These are phyloP conservation scores for Morus bassanus DNA, from an alignment of 2,797 vertebrate genomes.

Conservation along the genomic window DNA sequence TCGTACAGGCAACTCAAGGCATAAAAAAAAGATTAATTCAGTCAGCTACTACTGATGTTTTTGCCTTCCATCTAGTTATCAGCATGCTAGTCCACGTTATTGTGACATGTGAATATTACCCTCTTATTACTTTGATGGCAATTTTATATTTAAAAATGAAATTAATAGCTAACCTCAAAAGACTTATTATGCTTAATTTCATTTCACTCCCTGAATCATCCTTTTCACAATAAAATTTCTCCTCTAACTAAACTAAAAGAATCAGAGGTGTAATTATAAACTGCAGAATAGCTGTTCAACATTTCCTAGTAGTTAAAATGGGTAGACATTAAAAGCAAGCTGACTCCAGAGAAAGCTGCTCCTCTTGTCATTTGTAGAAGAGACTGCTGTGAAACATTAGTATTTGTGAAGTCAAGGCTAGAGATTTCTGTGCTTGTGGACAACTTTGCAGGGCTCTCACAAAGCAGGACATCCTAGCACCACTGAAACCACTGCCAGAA, in stretches of 20 bases:
- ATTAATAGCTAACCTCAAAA: conserved; percentile 71
- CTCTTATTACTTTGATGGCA: conserved; percentile 54
- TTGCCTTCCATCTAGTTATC: conserved; percentile 5
- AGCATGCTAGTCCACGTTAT: conserved; percentile 3
- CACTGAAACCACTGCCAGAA: background rate
- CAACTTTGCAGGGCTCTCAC: background rate
- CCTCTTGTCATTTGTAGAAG: background rate
- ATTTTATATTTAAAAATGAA: conserved; percentile 68
- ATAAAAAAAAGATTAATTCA: conserved; percentile 28
- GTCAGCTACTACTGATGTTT: background rate
- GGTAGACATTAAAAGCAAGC: background rate
- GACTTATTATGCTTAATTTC: conserved; percentile 62
- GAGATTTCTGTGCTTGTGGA: background rate
- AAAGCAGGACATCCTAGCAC: background rate
- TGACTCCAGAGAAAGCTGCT: background rate
- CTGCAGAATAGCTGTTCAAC: conserved; percentile 18
- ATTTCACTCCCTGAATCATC: conserved; percentile 46
- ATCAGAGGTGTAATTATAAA: conserved; percentile 48
- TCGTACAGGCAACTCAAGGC: conserved; percentile 3
- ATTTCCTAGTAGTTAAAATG: background rate
- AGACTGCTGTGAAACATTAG: background rate
- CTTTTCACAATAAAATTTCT: conserved; percentile 33
- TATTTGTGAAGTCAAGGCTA: background rate
- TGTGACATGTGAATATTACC: conserved; percentile 17
- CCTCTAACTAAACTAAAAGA: conserved; percentile 52